Conservation (phyloP, 2,888 invertebrate species). For the Sthenelais limicola region DNA sequence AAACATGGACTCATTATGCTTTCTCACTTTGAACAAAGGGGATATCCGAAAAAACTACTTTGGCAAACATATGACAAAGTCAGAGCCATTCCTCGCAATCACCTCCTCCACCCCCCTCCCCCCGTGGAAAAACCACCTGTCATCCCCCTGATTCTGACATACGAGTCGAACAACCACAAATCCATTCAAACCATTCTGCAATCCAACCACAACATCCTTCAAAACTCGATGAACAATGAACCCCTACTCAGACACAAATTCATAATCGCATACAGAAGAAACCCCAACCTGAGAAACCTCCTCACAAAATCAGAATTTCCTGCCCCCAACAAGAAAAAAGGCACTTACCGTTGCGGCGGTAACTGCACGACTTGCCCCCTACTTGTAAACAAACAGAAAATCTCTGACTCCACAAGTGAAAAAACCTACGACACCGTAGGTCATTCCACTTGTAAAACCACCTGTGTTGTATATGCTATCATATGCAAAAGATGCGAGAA, state of each 20-base stretch:
- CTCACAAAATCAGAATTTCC: not conserved
- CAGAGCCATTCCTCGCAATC: not conserved
- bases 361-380: not conserved
- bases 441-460: not conserved
- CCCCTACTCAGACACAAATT: not conserved
- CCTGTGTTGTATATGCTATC: not conserved
- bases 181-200: not conserved
- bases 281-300: not conserved
- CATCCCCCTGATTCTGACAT: not conserved
- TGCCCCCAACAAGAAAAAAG: not conserved
- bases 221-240: not conserved
- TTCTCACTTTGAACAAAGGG: not conserved
- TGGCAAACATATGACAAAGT: not conserved
- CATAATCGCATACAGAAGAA: not conserved
- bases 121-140: no score
- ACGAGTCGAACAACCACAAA: not conserved
- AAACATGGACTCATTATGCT: not conserved
- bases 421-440: not conserved
- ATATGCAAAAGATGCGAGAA: not conserved
- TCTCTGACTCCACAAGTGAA: no score
- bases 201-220: not conserved
- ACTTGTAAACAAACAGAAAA: not conserved
- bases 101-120: no score
- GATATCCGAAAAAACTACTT: constrained; percentile 6
- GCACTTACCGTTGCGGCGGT: not conserved